phyloP scores from a whole-genome alignment of 2,797 vertebrate genomes.

The Pangasius djambal region DNA sequence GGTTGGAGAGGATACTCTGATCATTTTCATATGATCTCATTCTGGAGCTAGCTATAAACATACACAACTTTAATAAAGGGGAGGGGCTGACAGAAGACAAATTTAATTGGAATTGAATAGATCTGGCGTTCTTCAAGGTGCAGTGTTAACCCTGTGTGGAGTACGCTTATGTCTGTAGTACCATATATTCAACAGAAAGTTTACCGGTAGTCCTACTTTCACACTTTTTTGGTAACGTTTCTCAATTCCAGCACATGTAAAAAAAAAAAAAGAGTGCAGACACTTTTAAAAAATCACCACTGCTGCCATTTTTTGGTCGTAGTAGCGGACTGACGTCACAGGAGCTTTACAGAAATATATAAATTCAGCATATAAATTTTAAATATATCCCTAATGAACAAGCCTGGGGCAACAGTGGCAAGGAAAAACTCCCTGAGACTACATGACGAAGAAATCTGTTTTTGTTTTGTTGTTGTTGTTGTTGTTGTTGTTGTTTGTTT shows the following conservation, averaged over 20 bases:
- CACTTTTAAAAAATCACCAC: background rate
- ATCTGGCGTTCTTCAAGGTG: background rate
- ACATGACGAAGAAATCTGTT: too few species aligned
- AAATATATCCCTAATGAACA: too few species aligned
- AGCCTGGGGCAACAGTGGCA: too few species aligned
- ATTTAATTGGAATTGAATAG: background rate
- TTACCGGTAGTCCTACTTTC: background rate
- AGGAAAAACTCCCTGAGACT: too few species aligned
- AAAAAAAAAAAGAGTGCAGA: too few species aligned
- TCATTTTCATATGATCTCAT: background rate
- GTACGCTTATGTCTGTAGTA: background rate
- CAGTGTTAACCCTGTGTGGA: too few species aligned
- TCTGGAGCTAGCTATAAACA: background rate
- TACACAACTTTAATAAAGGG: background rate
- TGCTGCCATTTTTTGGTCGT: background rate
- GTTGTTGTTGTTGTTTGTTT: background rate
- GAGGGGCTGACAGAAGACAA: background rate
- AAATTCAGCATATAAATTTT: too few species aligned
- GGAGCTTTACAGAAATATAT: too few species aligned
- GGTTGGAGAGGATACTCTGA: background rate
- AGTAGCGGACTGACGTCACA: background rate
- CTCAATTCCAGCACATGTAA: background rate
- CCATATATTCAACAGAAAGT: background rate
- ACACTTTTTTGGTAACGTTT: background rate
- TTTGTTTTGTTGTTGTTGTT: too few species aligned